Base-by-base conservation (phyloP, 2,797 vertebrate species). In the Coregonus ussuriensis region DNA sequence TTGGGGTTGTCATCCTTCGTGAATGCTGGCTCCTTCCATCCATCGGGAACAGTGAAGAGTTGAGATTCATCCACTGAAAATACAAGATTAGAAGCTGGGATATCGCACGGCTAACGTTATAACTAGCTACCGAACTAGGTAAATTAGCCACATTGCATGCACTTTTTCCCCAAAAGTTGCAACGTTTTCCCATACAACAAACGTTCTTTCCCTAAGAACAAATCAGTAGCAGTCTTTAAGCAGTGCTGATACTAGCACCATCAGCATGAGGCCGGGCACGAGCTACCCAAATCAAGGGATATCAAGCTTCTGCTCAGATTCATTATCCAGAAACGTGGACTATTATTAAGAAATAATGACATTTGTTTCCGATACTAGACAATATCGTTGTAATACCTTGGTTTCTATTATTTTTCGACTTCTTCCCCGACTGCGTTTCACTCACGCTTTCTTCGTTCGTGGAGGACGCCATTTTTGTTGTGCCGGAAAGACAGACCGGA, bases 41-140 rank as follows among this genome's bases (percentile, higher is more conserved):
- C 98, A 33, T 98, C 97, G 4, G 97, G 97, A 52, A 99, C 98
- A 0, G 95, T 96, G 33, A 99, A 91, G 21, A 99, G 96, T 1
- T 97, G 96, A 0, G 93, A 87, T 63, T 97, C 97, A 89, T 96
- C 96, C 83, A 87, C 89, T 93, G 71, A 11, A 52, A 71, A 21
- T 13, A 74, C 4, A 74, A n/a, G 1, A 6, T 62, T 62, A 21
- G 9, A 47, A 41, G 1, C 41, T 41, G 9, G 41, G 41, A 47
- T 47, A 47, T 11, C 11, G 11, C 9, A 47, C 9, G 11, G 1
- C 41, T 47, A 13, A 11, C 9, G 41, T 47, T 47, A 47, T 47
- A 47, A 0, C 0, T 11, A 47, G 41, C 41, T 47, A 3, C 9
- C 9, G 2, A 41, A 41, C 41, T 41, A 41, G 41, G 41, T 47